phyloP scores from a whole-genome alignment of 2,888 invertebrate species.

The Drosophila atripex region DNA sequence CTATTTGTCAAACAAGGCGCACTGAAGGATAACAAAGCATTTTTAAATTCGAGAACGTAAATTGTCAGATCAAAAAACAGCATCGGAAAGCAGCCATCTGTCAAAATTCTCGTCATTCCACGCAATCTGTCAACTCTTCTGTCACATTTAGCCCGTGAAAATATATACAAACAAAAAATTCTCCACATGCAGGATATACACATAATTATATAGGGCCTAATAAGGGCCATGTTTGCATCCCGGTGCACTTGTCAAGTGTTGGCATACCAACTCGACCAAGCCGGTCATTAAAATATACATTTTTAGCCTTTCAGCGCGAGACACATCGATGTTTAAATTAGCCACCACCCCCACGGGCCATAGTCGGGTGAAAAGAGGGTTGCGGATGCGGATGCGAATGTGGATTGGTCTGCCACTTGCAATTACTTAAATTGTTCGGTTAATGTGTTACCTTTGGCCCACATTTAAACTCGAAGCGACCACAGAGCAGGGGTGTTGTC shows the following conservation, averaged over 20 bases:
- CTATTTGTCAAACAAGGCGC: conserved; percentile 66
- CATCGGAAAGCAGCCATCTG: conserved; percentile 82
- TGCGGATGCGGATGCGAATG: conserved; percentile 5
- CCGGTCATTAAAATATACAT: conserved; percentile 70
- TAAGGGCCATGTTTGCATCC: conserved; percentile 54
- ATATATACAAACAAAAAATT: conserved; percentile 51
- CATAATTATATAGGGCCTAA: conserved; percentile 56
- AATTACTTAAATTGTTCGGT: conserved; percentile 60
- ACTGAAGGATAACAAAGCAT: conserved; percentile 73
- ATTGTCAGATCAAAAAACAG: conserved; percentile 81
- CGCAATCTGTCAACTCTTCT: conserved; percentile 51
- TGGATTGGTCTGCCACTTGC: conserved; percentile 51
- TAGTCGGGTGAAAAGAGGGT: conserved; percentile 16
- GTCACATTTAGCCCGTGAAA: conserved; percentile 39
- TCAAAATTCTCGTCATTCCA: conserved; percentile 80
- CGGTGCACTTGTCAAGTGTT: conserved; percentile 75
- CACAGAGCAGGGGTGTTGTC: conserved; percentile 35
- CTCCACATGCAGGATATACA: conserved; percentile 51
- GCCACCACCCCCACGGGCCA: conserved; percentile 40
- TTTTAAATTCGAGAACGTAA: conserved; percentile 69
- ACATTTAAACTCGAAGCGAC: conserved; percentile 69
- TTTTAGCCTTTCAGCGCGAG: conserved; percentile 55
- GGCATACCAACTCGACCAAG: conserved; percentile 63
- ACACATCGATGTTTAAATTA: conserved; percentile 29
- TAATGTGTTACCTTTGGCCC: conserved; percentile 67